These are phyloP conservation scores for Mesochorus sp. DNA, from an alignment of 2,888 invertebrate species.

Conservation along the genomic window DNA sequence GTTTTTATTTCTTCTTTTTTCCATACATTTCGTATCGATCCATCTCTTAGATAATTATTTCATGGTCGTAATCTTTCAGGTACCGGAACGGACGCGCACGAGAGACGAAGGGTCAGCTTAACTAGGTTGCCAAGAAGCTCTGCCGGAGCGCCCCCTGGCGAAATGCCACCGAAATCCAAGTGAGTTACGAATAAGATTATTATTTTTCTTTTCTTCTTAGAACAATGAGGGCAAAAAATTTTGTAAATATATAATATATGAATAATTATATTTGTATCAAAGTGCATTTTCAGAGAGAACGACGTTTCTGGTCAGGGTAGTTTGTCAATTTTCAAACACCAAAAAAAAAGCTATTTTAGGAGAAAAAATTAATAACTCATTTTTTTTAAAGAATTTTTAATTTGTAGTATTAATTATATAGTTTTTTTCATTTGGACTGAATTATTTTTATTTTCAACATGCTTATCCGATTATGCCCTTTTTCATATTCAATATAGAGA, in stretches of 20 bases:
- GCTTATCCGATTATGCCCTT: too few relatives aligned
- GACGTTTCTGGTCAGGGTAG: neutral
- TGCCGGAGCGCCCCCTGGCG: conserved; percentile 73
- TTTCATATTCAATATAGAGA: too few relatives aligned
- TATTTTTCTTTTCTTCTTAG: conserved; percentile 12
- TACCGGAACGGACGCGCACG: conserved; percentile 77
- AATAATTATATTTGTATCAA: neutral
- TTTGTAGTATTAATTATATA: neutral
- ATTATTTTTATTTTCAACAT: too few relatives aligned
- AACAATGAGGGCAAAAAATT: too few relatives aligned
- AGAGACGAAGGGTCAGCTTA: conserved; percentile 80
- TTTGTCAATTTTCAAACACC: too few relatives aligned
- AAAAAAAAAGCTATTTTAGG: too few relatives aligned
- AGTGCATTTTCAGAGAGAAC: neutral
- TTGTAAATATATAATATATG: too few relatives aligned
- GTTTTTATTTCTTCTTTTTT: conserved; percentile 14
- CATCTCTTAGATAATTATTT: conserved; percentile 21
- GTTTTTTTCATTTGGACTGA: neutral
- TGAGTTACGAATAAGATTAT: conserved; percentile 72
- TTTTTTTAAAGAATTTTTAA: neutral
- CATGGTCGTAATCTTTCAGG: conserved; percentile 74
- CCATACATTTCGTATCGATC: neutral
- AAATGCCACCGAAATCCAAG: conserved; percentile 79
- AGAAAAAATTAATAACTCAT: neutral
- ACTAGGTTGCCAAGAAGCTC: conserved; percentile 77